Evolutionary conservation across 1,140 invertebrate species (phyloP).

Genomic region (Pemphigus obesinymphae): DNA sequence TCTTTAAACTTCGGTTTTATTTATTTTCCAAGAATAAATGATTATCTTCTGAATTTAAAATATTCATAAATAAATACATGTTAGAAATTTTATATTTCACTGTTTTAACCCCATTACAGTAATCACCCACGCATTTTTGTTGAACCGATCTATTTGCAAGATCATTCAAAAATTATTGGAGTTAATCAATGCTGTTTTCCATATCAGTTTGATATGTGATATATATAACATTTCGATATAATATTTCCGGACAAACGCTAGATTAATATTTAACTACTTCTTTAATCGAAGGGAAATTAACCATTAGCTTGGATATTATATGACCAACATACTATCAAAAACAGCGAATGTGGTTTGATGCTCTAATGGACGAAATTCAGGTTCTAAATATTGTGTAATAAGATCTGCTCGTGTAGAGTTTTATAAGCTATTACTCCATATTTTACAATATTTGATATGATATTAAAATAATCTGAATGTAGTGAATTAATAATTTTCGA

Average conservation of each 20-base stretch:
- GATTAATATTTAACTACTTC: neutral
- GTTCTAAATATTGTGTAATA: neutral
- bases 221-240: neutral
- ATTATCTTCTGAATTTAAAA: neutral
- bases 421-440: neutral
- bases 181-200: neutral
- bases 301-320: neutral
- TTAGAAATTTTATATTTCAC: neutral
- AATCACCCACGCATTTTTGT: neutral
- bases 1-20: neutral
- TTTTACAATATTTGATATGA: neutral
- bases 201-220: neutral
- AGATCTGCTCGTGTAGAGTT: neutral
- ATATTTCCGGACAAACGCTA: neutral
- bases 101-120: neutral
- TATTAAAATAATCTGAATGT: neutral
- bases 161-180: neutral
- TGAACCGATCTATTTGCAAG: neutral
- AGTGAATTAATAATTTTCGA: neutral
- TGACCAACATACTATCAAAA: neutral
- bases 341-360: neutral
- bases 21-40: neutral
- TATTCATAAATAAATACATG: neutral
- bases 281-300: neutral
- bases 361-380: neutral